Evolutionary conservation across 2,113 vertebrate genomes (phyloP), one percentile per base, ranked within the genome.

Genomic region (Etia nguti): DNA sequence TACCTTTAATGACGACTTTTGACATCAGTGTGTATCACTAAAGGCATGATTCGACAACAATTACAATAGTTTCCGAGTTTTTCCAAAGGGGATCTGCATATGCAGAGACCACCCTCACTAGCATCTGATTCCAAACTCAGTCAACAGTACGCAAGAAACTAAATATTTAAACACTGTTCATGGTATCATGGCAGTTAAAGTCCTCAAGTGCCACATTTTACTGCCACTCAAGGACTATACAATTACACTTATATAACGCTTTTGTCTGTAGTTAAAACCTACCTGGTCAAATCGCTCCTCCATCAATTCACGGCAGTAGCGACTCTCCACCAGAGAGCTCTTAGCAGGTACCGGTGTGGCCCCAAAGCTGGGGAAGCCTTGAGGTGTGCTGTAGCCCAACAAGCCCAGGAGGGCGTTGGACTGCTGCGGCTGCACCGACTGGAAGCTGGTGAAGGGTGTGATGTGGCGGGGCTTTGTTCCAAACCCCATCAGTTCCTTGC

Each of bases 251-350:
- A 24, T 46, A 18, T 10, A 75, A 75, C 50, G 26, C 26, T 70
- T 31, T 24, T 50, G 36, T 15, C 31, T 75, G 29, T 38, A 48
- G 12, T 50, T 46, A 13, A 52, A 18, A 43, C 34, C 34, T 87
- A 98, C 99, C 96, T 99, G 98, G 91, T 99, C 98, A 31, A 99
- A 99, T 6, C 98, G 97, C 89, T 99, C 98, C 89, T 99, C 99
- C 98, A 99, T 99, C 83, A 99, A 94, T 92, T 99, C 99, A 4
- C 98, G 96, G 95, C 98, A 99, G 92, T 99, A 99, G 38, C 98
- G 97, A 84, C 99, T 99, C 95, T 99, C 99, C 85, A 99, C 99
- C 93, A 99, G 88, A 0, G 97, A 97, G 84, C 95, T 97, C 92
- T 99, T 99, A 10, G 97, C 96, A 1, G 98, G 98, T 50, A 95